Base-by-base conservation (phyloP, 2,113 vertebrate species). In the Hemicordylus capensis region DNA sequence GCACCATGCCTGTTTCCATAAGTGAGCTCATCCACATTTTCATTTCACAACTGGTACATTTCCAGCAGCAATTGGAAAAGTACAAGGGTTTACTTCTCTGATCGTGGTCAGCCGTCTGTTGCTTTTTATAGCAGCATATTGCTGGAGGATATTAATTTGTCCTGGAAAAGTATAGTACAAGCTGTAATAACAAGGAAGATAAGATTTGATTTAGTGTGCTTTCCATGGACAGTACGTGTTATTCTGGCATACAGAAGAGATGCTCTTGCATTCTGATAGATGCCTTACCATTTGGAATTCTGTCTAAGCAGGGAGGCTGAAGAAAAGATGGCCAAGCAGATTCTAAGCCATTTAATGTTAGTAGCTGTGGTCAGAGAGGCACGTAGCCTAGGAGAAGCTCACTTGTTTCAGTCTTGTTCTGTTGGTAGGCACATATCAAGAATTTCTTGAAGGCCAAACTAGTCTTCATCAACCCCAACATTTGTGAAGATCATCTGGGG, bases 61-160 rank as follows among this genome's bases (percentile, higher is more conserved):
- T 91, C 85, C 85, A 63, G 26, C 63, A 90, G 44, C 39, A 91
- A 77, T 84, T 81, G 93, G 78, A 89, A 81, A 84, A 87, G 82
- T 80, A 61, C 37, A 88, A 86, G 87, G 69, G 84, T 58, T 87
- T 85, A 70, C 56, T 89, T 85, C 28, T 72, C 84, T 48, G 31
- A 15, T 34, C 58, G 20, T 51, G 80, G 56, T 61, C 81, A 89
- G 66, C 72, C 0, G 0, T 80, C 72, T 90, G 70, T 85, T 86
- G 87, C 75, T 92, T 93, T 88, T 86, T 82, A 72, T 54, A 85
- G 54, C 75, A 69, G 46, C 15, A 12, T 75, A 46, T 85, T 90
- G 76, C 80, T 74, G 24, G 19, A 28, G 51, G 56, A 88, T 88
- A 92, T 74, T 74, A 89, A 90, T 81, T 87, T 87, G 83, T 88